Base-by-base conservation (phyloP, 2,113 vertebrate species). In the Lepus americanus region DNA sequence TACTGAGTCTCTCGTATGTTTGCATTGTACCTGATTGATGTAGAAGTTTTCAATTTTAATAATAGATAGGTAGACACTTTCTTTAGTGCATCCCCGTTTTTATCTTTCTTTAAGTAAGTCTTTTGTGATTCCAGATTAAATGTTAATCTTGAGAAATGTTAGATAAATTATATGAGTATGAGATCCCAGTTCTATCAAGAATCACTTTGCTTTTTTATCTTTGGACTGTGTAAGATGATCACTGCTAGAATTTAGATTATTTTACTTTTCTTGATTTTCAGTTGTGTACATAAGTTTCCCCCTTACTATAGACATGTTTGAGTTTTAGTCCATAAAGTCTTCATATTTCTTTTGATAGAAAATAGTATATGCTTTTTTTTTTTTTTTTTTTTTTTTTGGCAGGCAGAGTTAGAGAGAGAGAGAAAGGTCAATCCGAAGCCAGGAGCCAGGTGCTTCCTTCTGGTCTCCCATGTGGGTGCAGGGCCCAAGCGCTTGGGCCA, bases 241-340 rank as follows among this genome's bases (percentile, higher is more conserved):
- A 55, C 27, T 94, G 59, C 31, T 96, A 77, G 67, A 92, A 89
- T 93, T 90, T 81, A 93, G 81, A 88, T 22, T 64, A 36, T 82
- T 94, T 90, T 91, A 78, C 59, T n/a, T n/a, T 25, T 90, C 67
- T 95, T 77, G 33, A 72, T 87, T 92, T 96, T 90, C 22, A 69
- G 25, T 61, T 94, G 1, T 90, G 14, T 73, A 36, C 19, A 78
- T 94, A 53, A 69, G 0, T 78, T 88, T 90, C 17, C 17, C 20
- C 36, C 12, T 91, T 63, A 67, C 25, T 78, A 33, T 5, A 76
- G 85, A 31, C 31, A 90, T 22, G 74, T 79, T 86, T 81, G 61
- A 66, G 79, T 96, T 96, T 96, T 87, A 90, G 85, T 92, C 94
- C 51, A 51, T 74, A 74, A 90, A 93, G 27, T 90, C 69, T 53